Percentiles rank a stretch among this genome's conserved stretches.
These are phyloP conservation scores for Melolontha melolontha DNA, from an alignment of 2,888 invertebrate genomes.

Conservation along the genomic window DNA sequence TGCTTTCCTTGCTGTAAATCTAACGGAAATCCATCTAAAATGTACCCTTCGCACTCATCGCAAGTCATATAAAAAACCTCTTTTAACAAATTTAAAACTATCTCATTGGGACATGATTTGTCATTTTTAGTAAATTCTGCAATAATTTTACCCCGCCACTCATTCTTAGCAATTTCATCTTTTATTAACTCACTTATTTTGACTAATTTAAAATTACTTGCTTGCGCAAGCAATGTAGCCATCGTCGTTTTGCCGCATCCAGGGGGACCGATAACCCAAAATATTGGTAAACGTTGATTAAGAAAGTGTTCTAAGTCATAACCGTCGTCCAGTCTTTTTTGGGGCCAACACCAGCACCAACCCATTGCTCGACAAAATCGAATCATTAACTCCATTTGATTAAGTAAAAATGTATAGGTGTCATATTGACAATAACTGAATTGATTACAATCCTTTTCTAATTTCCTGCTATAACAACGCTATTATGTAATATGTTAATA, in stretches of 20 bases:
- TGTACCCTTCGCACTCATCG: constrained; percentile 49
- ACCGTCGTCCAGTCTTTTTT: constrained; percentile 40
- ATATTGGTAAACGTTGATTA: constrained; percentile 48
- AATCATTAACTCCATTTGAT: constrained; percentile 32
- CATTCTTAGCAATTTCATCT: constrained; percentile 47
- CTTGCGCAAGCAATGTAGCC: constrained; percentile 48
- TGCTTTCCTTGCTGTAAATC: constrained; percentile 50
- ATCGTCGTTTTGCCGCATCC: constrained; percentile 50
- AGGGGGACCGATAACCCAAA: constrained; percentile 52
- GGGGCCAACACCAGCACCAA: constrained; percentile 45
- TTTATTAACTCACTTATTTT: constrained; percentile 46
- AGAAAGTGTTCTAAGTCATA: constrained; percentile 48
- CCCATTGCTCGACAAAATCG: constrained; percentile 42
- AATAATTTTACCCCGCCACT: constrained; percentile 46
- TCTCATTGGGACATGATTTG: constrained; percentile 46
- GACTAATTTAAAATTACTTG: constrained; percentile 49
- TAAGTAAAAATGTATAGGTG: neutral
- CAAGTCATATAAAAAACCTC: constrained; percentile 44
- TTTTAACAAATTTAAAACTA: constrained; percentile 49
- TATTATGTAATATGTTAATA: too few relatives aligned
- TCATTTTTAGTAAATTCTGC: constrained; percentile 41
- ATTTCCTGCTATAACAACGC: too few relatives aligned
- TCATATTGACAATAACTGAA: neutral
- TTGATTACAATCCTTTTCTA: too few relatives aligned
- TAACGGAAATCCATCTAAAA: constrained; percentile 54